phyloP scores from a whole-genome alignment of 2,797 vertebrate genomes.

The Acanthornis magna region DNA sequence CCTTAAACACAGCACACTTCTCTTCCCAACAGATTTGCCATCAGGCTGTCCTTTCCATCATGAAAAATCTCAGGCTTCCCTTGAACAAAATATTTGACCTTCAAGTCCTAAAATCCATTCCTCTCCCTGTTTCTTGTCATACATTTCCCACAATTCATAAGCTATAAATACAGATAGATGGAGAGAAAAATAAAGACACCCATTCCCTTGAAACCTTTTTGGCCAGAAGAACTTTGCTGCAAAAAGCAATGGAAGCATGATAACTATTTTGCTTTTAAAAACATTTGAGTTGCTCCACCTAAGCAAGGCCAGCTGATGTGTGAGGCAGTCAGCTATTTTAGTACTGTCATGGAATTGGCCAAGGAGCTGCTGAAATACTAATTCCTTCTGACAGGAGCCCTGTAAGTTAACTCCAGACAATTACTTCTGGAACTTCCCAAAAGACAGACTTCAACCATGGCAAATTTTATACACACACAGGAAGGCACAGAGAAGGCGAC shows the following conservation, averaged over 20 bases:
- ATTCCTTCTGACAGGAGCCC: conserved; percentile 31
- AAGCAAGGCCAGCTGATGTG: background rate
- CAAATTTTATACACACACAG: background rate
- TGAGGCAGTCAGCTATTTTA: conserved; percentile 26
- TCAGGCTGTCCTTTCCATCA: background rate
- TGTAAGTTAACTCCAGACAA: conserved; percentile 2
- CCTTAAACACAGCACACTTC: background rate
- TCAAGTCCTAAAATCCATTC: background rate
- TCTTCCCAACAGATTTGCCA: background rate
- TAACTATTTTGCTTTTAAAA: conserved; percentile 3
- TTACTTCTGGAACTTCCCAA: background rate
- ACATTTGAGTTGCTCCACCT: background rate
- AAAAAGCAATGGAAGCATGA: background rate
- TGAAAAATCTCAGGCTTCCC: background rate
- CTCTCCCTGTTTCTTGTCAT: background rate
- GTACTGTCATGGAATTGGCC: background rate
- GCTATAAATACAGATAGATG: background rate
- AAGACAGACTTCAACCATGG: background rate
- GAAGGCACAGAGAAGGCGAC: background rate
- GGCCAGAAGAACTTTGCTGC: background rate
- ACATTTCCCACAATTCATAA: background rate
- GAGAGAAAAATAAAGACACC: background rate
- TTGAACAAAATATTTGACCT: background rate
- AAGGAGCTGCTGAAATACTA: conserved; percentile 14
- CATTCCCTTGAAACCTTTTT: background rate